Evolutionary conservation across 2,888 invertebrate species (phyloP).

Genomic region (Nemotelus nigrinus): DNA sequence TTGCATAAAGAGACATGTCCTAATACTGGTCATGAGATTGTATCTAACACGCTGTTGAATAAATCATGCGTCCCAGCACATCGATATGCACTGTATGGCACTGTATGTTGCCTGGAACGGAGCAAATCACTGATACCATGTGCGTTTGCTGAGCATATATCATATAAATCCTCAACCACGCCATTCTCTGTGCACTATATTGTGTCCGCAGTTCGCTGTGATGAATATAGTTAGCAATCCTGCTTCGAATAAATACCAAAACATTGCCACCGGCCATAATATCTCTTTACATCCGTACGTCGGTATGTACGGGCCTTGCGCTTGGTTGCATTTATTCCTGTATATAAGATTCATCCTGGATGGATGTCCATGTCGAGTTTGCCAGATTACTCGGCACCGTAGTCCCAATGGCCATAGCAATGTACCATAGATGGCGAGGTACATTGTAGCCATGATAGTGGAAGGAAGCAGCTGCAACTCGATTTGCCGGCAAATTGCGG

Average conservation of each 20-base stretch:
- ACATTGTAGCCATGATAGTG: neutral
- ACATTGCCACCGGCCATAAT: constrained; percentile 47
- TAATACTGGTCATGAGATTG: constrained; percentile 33
- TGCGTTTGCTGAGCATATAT: neutral
- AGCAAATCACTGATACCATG: neutral
- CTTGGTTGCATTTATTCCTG: constrained; percentile 18
- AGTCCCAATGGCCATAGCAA: neutral
- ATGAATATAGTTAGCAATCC: constrained; percentile 26
- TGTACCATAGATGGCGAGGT: neutral
- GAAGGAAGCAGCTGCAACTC: constrained; percentile 21
- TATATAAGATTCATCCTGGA: constrained; percentile 28
- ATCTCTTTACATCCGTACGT: constrained; percentile 44
- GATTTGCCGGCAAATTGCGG: constrained; percentile 19
- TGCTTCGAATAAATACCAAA: constrained; percentile 46
- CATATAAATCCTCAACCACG: neutral
- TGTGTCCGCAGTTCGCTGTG: constrained; percentile 2
- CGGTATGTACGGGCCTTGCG: neutral
- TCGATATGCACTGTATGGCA: neutral
- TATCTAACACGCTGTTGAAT: constrained; percentile 29
- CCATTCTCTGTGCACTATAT: constrained; percentile 3
- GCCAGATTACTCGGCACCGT: constrained; percentile 3
- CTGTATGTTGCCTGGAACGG: neutral
- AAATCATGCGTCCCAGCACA: neutral
- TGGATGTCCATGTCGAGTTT: neutral
- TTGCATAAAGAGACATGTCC: constrained; percentile 49